Base-by-base conservation (phyloP, 2,888 invertebrate species). In the Uloborus plumipes region DNA sequence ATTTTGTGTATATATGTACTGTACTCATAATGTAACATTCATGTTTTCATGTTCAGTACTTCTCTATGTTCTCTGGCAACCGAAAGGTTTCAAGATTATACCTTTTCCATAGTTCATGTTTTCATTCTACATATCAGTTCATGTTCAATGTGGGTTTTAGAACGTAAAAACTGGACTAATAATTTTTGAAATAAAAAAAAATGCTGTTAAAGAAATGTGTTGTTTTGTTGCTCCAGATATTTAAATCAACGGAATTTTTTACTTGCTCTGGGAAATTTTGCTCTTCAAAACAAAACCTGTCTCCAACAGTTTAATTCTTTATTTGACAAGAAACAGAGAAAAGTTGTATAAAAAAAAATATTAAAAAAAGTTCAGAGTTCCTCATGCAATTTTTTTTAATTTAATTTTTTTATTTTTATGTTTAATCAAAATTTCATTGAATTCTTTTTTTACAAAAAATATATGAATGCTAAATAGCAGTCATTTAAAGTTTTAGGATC, bases 71-170 rank as follows among this genome's bases (percentile, higher is more conserved):
- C 18, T 59, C 18, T 59, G 14, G 18, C 59, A 59, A 59, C 20
- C 13, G 20, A 26, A 59, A 26, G 20, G 20, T 15, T 18, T 18
- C n/a, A n/a, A n/a, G n/a, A n/a, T n/a, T n/a, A n/a, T 58, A 58
- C 11, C 18, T 58, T 11, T n/a, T 13, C 3, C 2, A 13, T 58
- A 53, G 20, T 65, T 49, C 50, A 65, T 65, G 65, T 65, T 65
- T 65, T 62, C 15, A 53, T 39, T 80, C 69, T 67, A 80, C 80
- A 80, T 80, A 80, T 80, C 80, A 80, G 69, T 61, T 74, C 50
- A 74, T 79, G 67, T 59, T 74, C 61, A 62, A 72, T 62, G 73
- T 65, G 67, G 73, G 59, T 80, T 72, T 79, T 72, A 73, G 67
- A 66, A 61, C 39, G 53, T 53, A 80, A 70, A 77, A 26, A 77